These are phyloP conservation scores for Haemorhous mexicanus DNA, from an alignment of 2,113 vertebrate species.

Conservation along the genomic window DNA sequence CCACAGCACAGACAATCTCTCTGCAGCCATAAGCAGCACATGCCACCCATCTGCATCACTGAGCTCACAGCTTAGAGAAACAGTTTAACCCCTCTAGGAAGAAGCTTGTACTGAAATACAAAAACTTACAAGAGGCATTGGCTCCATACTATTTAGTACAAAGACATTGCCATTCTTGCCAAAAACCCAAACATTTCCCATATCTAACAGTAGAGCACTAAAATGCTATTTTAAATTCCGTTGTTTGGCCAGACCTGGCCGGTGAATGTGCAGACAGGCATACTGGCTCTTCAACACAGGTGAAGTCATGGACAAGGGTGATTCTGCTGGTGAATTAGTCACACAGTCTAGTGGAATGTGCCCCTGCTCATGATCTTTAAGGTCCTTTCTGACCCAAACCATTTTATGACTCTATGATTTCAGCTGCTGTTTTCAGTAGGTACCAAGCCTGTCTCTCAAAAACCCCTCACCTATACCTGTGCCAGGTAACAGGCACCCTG, in stretches of 20 bases:
- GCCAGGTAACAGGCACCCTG: not conserved
- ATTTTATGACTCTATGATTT: not conserved
- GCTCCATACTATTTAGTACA: not conserved
- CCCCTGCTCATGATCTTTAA: not conserved
- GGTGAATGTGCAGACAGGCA: not conserved
- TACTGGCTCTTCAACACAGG: not conserved
- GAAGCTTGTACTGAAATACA: not conserved
- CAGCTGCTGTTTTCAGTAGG: not conserved
- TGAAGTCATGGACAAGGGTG: not conserved
- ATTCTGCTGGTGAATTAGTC: not conserved
- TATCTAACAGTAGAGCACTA: not conserved
- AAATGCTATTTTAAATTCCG: not conserved
- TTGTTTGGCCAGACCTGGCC: not conserved
- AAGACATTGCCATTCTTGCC: not conserved
- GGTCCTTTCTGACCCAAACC: not conserved
- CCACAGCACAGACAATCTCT: rapidly evolving
- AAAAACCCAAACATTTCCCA: rapidly evolving
- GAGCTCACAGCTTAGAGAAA: not conserved
- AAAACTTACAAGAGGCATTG: not conserved
- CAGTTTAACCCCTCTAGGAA: not conserved
- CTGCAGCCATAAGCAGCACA: not conserved
- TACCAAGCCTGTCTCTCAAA: not conserved
- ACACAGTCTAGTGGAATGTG: not conserved
- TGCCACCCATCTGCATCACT: not conserved
- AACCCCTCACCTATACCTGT: not conserved